Evolutionary conservation across 2,888 invertebrate genomes (phyloP), one percentile per base, ranked within the genome.

Genomic region (Noctua fimbriata): DNA sequence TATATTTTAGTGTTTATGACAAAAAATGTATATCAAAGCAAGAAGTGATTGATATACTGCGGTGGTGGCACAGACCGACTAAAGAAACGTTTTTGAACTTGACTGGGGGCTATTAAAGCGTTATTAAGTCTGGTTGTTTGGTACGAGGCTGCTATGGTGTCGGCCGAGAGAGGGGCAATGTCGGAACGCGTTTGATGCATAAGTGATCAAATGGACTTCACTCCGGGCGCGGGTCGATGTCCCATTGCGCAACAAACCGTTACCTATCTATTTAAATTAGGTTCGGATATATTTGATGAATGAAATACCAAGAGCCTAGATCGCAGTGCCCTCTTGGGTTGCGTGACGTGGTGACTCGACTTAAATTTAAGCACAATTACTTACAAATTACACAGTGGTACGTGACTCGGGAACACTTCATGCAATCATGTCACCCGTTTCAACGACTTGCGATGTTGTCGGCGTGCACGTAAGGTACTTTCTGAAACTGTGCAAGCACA

Each of bases 231-330:
- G 93, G 96, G 95, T 96, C 96, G 95, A 93, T 93, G 96, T 93
- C 94, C 93, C 93, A 92, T 96, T 95, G 94, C 94, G 94, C 94
- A 95, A 96, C 94, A 94, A 94, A 93, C 95, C 94, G 95, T 95
- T 96, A 95, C 94, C 94, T 95, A 93, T 92, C 92, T 92, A 94
- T 95, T 95, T 95, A 95, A 96, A 96, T 95, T 95, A 94, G 93
- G 93, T 93, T 94, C 92, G 92, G 94, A 95, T 94, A 93, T 91
- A 93, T 93, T 93, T 92, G 92, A 94, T 93, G 92, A 92, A 92
- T 93, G 92, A 92, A 92, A 88, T 89, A 92, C 92, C 88, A 89
- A 87, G 86, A 88, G 88, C 87, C 83, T 83, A 77, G 82, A 77
- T 58, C 69, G 69, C 77, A 58, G 84, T 83, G 85, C 87, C 85